Percentiles rank a stretch among this genome's conserved stretches.
Evolutionary conservation across 2,113 vertebrate genomes (phyloP).

Genomic region (Anolis sagrei): DNA sequence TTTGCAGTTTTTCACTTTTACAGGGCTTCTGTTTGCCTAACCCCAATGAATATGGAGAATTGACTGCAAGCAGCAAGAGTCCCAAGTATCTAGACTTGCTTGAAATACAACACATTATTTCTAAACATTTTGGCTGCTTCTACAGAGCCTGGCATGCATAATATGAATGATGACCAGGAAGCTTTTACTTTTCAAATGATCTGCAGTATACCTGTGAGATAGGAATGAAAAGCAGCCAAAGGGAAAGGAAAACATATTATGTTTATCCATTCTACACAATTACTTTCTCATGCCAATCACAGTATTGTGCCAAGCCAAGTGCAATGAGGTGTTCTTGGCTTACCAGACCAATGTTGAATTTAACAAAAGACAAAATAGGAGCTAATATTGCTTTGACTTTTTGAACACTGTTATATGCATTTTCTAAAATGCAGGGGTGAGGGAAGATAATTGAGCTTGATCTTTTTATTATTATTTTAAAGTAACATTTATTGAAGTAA

Average conservation of each 20-base stretch:
- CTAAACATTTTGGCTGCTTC: slow-evolving; percentile 33
- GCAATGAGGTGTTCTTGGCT: not conserved
- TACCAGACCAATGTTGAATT: slow-evolving; percentile 46
- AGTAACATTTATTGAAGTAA: too few relatives aligned
- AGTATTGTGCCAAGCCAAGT: slow-evolving; percentile 24
- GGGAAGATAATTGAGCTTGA: not conserved
- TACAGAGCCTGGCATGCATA: slow-evolving; percentile 38
- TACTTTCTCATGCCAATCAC: slow-evolving; percentile 55
- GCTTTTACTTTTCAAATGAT: slow-evolving; percentile 63
- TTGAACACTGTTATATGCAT: slow-evolving; percentile 35
- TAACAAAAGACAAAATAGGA: slow-evolving; percentile 46
- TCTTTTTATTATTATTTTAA: too few relatives aligned
- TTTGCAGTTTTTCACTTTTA: too few relatives aligned
- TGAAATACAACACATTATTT: not conserved
- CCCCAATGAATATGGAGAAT: too few relatives aligned
- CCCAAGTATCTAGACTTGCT: not conserved
- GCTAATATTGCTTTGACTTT: slow-evolving; percentile 45
- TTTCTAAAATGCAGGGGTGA: not conserved
- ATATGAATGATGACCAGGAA: slow-evolving; percentile 57
- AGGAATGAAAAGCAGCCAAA: slow-evolving; percentile 41
- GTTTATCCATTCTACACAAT: slow-evolving; percentile 49
- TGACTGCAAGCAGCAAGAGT: not conserved
- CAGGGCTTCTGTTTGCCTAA: too few relatives aligned
- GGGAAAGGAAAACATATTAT: slow-evolving; percentile 38
- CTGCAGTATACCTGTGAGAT: slow-evolving; percentile 43